Conservation (phyloP, 1,140 invertebrate species). For the Triops longicaudatus region DNA sequence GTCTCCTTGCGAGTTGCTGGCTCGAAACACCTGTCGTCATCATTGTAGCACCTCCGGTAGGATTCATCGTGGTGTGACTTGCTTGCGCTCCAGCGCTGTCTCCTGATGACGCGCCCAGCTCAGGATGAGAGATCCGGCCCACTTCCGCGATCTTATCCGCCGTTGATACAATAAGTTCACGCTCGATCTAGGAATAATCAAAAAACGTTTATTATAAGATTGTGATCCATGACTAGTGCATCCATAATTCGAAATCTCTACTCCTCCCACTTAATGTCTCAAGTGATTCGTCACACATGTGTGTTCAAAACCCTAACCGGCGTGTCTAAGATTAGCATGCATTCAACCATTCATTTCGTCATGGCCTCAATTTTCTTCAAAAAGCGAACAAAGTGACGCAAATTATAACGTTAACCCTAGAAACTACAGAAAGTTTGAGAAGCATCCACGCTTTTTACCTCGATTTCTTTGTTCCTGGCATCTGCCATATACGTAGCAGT, state of each 20-base stretch:
- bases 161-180: slow-evolving; percentile 26
- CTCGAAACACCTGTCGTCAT: background rate
- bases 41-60: background rate
- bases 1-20: background rate
- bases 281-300: background rate
- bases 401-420: background rate
- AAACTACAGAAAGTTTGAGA: background rate
- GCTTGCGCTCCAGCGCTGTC: slow-evolving; percentile 3
- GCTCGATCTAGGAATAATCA: slow-evolving; percentile 17
- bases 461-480: background rate
- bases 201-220: background rate
- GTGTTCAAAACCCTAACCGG: background rate
- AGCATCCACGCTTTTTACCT: background rate
- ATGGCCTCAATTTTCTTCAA: background rate
- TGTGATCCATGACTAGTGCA: background rate
- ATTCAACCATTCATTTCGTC: background rate
- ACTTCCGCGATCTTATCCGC: slow-evolving; percentile 27
- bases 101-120: background rate
- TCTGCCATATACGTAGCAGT: background rate
- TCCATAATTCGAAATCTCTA: background rate
- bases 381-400: background rate
- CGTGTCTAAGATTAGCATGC: background rate
- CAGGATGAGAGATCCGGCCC: slow-evolving; percentile 20
- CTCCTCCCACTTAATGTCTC: background rate
- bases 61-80: background rate